Conservation (phyloP, 2,113 vertebrate species). For the Apteryx owenii region DNA sequence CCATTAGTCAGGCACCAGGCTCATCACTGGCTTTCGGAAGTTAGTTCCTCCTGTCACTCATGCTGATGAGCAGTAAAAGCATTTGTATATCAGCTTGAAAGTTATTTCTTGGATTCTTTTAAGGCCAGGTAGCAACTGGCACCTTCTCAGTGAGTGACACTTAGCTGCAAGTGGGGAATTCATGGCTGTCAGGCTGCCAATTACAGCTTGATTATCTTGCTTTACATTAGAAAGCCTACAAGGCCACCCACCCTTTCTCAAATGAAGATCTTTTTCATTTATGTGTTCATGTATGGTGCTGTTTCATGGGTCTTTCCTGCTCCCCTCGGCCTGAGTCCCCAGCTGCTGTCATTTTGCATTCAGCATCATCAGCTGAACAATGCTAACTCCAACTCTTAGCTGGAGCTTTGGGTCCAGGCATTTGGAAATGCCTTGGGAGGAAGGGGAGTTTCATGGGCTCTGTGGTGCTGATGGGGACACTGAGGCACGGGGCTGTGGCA, state of each 20-base stretch:
- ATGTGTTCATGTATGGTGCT: neutral
- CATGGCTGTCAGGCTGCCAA: neutral
- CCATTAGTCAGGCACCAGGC: fast-evolving
- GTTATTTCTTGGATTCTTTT: neutral
- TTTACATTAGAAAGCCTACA: slow-evolving; percentile 21
- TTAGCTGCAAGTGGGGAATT: neutral
- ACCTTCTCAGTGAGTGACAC: fast-evolving
- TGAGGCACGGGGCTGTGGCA: fast-evolving
- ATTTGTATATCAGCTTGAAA: neutral
- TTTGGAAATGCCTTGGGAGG: neutral
- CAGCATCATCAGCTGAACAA: neutral
- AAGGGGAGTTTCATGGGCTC: neutral
- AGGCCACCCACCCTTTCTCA: neutral
- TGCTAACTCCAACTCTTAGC: fast-evolving
- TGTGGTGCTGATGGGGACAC: neutral
- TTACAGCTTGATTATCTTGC: neutral
- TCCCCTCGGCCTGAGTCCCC: neutral
- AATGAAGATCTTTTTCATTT: slow-evolving; percentile 3
- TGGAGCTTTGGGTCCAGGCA: neutral
- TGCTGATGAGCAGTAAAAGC: neutral
- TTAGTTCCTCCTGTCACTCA: neutral
- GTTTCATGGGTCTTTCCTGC: neutral
- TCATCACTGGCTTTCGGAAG: neutral
- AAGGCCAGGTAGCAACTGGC: fast-evolving
- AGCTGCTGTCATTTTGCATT: neutral